Evolutionary conservation across 92 coral and sea anemone genomes (phyloP).

Genomic region (Plumapathes pennacea): DNA sequence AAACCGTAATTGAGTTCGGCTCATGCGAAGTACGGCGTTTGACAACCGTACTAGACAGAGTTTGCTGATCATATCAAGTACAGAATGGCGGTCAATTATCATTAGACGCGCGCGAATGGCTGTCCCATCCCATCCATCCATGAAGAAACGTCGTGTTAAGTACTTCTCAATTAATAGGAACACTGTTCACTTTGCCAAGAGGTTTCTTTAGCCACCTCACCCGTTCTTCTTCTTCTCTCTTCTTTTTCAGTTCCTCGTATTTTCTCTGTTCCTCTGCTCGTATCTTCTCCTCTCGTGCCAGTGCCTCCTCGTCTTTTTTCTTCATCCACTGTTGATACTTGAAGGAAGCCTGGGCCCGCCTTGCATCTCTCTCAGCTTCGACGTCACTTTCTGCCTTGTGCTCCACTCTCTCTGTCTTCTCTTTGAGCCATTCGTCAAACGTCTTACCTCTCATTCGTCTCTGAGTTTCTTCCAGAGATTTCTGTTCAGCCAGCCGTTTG

Average conservation of each 20-base stretch:
- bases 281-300: slow-evolving; percentile 15
- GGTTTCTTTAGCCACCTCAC: slow-evolving; percentile 9
- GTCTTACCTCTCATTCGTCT: slow-evolving; percentile 28
- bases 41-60: too few species aligned
- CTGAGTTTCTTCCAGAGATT: slow-evolving; percentile 1
- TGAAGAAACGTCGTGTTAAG: too few species aligned
- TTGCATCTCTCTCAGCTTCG: slow-evolving; percentile 4
- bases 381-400: neutral
- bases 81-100: too few species aligned
- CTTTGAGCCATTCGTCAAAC: slow-evolving; percentile 37
- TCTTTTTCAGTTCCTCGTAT: slow-evolving; percentile 11
- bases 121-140: too few species aligned
- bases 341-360: slow-evolving; percentile 2
- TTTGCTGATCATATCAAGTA: too few species aligned
- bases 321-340: slow-evolving; percentile 30
- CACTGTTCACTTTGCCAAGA: too few species aligned
- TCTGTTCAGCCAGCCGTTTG: slow-evolving; percentile 8
- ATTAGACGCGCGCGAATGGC: too few species aligned
- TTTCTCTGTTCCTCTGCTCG: slow-evolving; percentile 7
- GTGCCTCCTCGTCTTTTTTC: slow-evolving; percentile 19
- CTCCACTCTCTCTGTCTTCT: slow-evolving; percentile 7
- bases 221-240: slow-evolving; percentile 20
- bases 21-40: too few species aligned
- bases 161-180: too few species aligned
- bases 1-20: too few species aligned